Evolutionary conservation across 2,888 invertebrate species (phyloP), one percentile per base, ranked within the genome.

Genomic region (Oscheius sp.): DNA sequence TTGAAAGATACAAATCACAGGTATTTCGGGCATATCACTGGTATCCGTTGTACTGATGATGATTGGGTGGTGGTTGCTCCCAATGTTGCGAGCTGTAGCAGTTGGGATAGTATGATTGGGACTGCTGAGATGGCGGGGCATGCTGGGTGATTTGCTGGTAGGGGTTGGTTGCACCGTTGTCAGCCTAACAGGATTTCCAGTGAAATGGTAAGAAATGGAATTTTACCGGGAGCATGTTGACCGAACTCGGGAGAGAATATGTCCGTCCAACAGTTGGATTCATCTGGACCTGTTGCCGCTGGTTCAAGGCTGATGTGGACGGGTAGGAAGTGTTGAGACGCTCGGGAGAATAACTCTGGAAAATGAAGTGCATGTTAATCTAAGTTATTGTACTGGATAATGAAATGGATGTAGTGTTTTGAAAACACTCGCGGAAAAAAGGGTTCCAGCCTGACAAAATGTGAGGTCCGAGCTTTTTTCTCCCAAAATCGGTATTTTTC

Each of bases 41-140:
- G 50, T 55, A 68, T 47, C 65, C 65, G 65, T 65, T 65, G 50
- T 65, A 21, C 50, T 48, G 47, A 2, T 47, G 32, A 68, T 51
- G 21, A 50, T 65, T 68, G 51, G 7, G 42, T 7, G 42, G 42
- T 42, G 3, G 42, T 7, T 42, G 42, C 42, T 42, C 42, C 42
- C 42, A 42, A 42, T 42, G 42, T 7, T 42, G 42, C 3, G 42
- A 42, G 42, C 42, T 13, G 21, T 63, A 68, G 29, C 68, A 68
- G 35, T 68, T 68, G 11, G 68, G 68, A 55, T 68, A 68, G 53
- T 68, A 68, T 47, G 48, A 57, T 21, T n/a, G 2, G 21, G 32
- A 57, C 29, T 57, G 57, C 32, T 10, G 29, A 21, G n/a, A 4
- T 57, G 10, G 57, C 32, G 2, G 57, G 7, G 2, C 57, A 9